Evolutionary conservation across 2,888 invertebrate genomes (phyloP), one percentile per base, ranked within the genome.

Genomic region (Acanthosepion esculentum): DNA sequence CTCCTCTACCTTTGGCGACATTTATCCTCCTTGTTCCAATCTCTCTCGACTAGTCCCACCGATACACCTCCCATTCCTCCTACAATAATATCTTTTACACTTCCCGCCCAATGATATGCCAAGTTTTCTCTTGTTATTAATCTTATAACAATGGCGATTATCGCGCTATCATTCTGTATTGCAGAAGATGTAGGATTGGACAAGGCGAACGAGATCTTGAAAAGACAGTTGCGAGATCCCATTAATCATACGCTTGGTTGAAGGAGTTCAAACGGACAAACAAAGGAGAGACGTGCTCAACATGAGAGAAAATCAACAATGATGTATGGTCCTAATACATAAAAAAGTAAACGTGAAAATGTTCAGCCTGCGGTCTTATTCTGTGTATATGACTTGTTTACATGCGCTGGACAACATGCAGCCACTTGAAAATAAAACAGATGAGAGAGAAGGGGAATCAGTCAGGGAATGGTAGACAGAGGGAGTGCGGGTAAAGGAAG

Each of bases 71-170:
- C 20, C 6, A 20, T 59, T 23, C 23, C 59, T 6, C 23, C 59
- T 20, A 23, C 23, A 23, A 59, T 6, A 59, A 59, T 4, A 20
- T 23, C 23, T 5, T 5, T 23, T 20, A 23, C n/a, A 15, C 3
- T 12, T 10, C 18, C n/a, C n/a, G 5, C n/a, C 78, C 64, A 64
- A 29, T 6, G 29, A 26, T 64, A 29, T 29, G 26, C 78, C 78
- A 3, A 29, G 2, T n/a, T 78, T n/a, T 78, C 78, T 78, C 5
- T n/a, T 78, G 78, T 78, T 78, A 33, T 78, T 78, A 78, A 78
- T n/a, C 78, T 78, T n/a, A 78, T 78, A 78, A 78, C 78, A 78
- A 78, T 78, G 33, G 78, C 78, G 78, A 78, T 78, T n/a, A 78
- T 78, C 15, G 78, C n/a, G 33, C 10, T 78, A 33, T n/a, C 78